Percentiles rank a stretch among this genome's conserved stretches.
Evolutionary conservation across 2,113 vertebrate species (phyloP).

Genomic region (Taurulus bubalis): DNA sequence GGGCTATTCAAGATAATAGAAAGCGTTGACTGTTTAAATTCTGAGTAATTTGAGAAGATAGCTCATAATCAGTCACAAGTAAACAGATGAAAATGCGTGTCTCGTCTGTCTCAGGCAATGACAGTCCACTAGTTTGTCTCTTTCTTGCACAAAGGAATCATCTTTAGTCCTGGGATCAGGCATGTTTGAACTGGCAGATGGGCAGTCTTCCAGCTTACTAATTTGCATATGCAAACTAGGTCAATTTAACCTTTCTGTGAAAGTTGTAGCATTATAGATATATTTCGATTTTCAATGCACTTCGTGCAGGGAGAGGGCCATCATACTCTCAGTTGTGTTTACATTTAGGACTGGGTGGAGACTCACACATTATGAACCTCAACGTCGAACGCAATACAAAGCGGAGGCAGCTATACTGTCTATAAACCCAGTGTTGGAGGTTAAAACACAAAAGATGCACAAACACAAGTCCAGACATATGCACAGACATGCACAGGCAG

Average conservation of each 20-base stretch:
- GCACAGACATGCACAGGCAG: constrained; percentile 43
- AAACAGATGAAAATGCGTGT: constrained; percentile 4
- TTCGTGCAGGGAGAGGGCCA: constrained; percentile 35
- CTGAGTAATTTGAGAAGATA: neutral
- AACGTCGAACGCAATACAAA: constrained; percentile 30
- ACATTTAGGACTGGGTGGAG: constrained; percentile 45
- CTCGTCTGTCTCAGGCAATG: neutral
- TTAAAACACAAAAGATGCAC: constrained; percentile 68
- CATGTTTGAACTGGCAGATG: constrained; percentile 49
- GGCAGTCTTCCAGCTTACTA: constrained; percentile 14
- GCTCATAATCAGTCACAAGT: neutral
- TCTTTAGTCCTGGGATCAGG: constrained; percentile 13
- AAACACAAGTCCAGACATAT: constrained; percentile 46
- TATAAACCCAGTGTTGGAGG: constrained; percentile 49
- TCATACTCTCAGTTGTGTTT: constrained; percentile 46
- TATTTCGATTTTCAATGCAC: constrained; percentile 8
- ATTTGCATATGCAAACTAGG: constrained; percentile 79
- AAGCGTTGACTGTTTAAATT: neutral
- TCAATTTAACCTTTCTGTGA: constrained; percentile 16
- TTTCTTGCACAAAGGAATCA: constrained; percentile 16
- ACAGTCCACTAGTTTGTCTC: neutral
- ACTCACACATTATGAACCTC: constrained; percentile 54
- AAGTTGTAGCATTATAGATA: constrained; percentile 24
- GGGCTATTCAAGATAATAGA: constrained; percentile 10
- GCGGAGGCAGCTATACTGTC: constrained; percentile 45